Evolutionary conservation across 2,888 invertebrate species (phyloP).

Genomic region (Cephonodes hylas): DNA sequence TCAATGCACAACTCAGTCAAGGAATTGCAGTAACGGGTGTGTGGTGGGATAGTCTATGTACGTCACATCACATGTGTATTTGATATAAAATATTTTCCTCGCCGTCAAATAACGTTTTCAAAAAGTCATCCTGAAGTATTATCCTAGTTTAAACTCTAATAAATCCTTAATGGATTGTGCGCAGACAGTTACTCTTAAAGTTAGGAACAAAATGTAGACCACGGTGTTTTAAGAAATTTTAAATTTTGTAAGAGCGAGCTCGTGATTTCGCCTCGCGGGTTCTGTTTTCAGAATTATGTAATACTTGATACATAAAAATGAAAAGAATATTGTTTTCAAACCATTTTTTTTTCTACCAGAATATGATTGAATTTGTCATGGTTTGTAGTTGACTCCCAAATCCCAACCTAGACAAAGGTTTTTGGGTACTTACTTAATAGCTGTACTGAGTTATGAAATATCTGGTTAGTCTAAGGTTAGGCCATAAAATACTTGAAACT

Average conservation of each 20-base stretch:
- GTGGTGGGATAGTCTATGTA: no score
- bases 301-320: neutral
- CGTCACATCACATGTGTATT: no score
- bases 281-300: neutral
- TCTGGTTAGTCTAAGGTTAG: no score
- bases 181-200: neutral
- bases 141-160: neutral
- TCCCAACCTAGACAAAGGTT: no score
- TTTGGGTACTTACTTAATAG: no score
- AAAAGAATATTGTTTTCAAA: neutral
- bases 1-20: no score
- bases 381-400: no score
- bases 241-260: neutral
- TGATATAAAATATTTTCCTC: neutral
- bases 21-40: no score
- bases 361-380: no score
- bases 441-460: no score
- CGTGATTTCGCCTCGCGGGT: neutral
- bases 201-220: neutral
- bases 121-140: neutral
- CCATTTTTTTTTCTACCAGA: no score
- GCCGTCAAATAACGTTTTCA: neutral
- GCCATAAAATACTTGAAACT: no score
- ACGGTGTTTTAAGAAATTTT: neutral
- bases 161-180: slow-evolving; percentile 7